A percentile compares a stretch with the other conserved stretches of the same genome.
Conservation (phyloP, 1,140 invertebrate genomes). For the Oncopeltus fasciatus region DNA sequence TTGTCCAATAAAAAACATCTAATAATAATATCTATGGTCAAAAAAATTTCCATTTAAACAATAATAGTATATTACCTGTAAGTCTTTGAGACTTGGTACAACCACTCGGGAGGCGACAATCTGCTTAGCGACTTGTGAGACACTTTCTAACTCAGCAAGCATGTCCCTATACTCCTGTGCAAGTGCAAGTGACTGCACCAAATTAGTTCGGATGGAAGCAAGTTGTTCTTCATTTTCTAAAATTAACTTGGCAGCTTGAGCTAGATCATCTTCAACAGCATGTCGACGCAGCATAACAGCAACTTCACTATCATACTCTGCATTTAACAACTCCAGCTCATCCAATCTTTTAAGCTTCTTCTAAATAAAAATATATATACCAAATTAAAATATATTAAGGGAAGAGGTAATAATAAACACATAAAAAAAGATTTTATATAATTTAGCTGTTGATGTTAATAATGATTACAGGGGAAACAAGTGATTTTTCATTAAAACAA, state of each 20-base stretch:
- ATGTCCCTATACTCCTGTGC: conserved; percentile 76
- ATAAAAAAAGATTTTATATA: no score
- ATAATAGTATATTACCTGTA: conserved; percentile 34
- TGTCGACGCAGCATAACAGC: conserved; percentile 32
- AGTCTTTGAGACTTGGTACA: conserved; percentile 53
- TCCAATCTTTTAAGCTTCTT: conserved; percentile 49
- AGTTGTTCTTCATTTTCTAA: conserved; percentile 3
- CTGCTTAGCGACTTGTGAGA: conserved; percentile 64
- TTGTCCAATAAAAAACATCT: no score
- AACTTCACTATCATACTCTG: conserved; percentile 34
- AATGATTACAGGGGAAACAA: no score
- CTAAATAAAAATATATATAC: no score
- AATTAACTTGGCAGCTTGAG: neutral
- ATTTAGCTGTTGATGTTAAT: no score
- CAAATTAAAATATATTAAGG: no score
- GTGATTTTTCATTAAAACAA: no score
- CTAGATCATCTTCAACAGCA: neutral
- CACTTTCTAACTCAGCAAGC: conserved; percentile 66
- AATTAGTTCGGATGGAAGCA: conserved; percentile 46
- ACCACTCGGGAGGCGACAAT: conserved; percentile 57
- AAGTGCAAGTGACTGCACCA: conserved; percentile 53
- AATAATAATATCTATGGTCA: no score
- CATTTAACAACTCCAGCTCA: conserved; percentile 44
- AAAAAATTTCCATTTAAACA: neutral
- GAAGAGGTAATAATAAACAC: no score